phyloP scores from a whole-genome alignment of 2,888 invertebrate species.

The Neelides folsomi region DNA sequence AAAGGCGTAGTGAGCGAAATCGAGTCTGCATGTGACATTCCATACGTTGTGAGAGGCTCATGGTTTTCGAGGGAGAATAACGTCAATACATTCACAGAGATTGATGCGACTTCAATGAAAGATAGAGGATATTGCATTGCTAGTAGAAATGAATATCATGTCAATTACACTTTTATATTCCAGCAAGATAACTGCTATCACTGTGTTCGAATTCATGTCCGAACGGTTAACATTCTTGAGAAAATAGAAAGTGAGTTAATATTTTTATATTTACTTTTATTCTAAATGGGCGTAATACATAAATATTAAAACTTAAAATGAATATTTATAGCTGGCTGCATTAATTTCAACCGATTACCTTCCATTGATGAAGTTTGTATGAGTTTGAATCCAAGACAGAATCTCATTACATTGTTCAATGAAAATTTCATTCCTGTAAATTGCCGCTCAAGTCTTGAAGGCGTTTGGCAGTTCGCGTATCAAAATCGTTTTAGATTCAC shows the following conservation, averaged over 20 bases:
- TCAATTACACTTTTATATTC: constrained; percentile 76
- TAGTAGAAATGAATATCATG: constrained; percentile 57
- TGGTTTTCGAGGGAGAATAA: constrained; percentile 90
- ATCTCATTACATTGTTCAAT: constrained; percentile 69
- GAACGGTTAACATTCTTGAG: constrained; percentile 77
- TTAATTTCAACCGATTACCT: constrained; percentile 52
- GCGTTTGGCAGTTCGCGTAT: constrained; percentile 91
- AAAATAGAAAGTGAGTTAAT: constrained; percentile 61
- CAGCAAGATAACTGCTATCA: constrained; percentile 55
- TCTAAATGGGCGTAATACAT: constrained; percentile 7
- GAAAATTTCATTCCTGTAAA: constrained; percentile 82
- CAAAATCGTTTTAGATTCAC: constrained; percentile 80
- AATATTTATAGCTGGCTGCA: constrained; percentile 51
- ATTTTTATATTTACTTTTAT: too few relatives aligned
- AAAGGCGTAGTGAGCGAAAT: not conserved
- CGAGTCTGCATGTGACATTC: constrained; percentile 50
- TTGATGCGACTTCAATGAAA: constrained; percentile 67
- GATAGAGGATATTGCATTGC: constrained; percentile 57
- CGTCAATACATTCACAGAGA: constrained; percentile 63
- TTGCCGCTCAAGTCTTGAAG: constrained; percentile 81
- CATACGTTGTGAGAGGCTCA: constrained; percentile 62
- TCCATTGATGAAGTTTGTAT: constrained; percentile 63
- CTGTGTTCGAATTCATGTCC: constrained; percentile 68
- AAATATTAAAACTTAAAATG: constrained; percentile 9
- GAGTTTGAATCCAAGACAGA: constrained; percentile 61